Percentiles rank a stretch among this genome's conserved stretches.
These are phyloP conservation scores for Cartodere bifasciata DNA, from an alignment of 2,888 invertebrate genomes.

Conservation along the genomic window DNA sequence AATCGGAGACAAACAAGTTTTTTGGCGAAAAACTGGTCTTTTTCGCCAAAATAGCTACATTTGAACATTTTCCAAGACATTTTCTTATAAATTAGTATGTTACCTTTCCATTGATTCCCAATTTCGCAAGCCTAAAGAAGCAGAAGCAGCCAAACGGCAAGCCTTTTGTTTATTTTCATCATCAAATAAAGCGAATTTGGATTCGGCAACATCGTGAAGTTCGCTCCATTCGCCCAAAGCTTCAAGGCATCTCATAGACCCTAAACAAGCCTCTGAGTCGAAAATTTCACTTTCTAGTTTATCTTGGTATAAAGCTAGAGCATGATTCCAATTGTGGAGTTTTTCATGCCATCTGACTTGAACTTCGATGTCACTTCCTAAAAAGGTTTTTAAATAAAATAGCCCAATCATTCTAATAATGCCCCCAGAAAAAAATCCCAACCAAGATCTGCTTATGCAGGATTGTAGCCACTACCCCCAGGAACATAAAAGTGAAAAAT, in stretches of 20 bases:
- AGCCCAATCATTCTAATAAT: too few species aligned
- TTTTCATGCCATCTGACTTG: constrained; percentile 98
- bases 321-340: constrained; percentile 97
- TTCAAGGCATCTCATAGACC: constrained; percentile 87
- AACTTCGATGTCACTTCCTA: constrained; percentile 45
- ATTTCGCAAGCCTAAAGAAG: constrained; percentile 91
- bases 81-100: not conserved
- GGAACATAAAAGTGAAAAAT: too few species aligned
- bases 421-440: too few species aligned
- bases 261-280: constrained; percentile 72
- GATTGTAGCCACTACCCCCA: too few species aligned
- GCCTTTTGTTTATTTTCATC: constrained; percentile 52
- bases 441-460: too few species aligned
- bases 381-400: too few species aligned
- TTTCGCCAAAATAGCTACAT: too few species aligned
- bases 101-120: constrained; percentile 89
- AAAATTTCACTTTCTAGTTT: constrained; percentile 47
- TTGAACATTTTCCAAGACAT: not conserved
- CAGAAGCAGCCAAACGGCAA: constrained; percentile 83
- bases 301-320: constrained; percentile 72
- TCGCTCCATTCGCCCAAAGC: constrained; percentile 94
- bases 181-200: constrained; percentile 53
- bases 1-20: too few species aligned
- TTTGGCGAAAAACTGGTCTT: too few species aligned
- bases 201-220: constrained; percentile 66